Conservation (phyloP, 2,888 invertebrate species). For the Kryphioiulus occultus region DNA sequence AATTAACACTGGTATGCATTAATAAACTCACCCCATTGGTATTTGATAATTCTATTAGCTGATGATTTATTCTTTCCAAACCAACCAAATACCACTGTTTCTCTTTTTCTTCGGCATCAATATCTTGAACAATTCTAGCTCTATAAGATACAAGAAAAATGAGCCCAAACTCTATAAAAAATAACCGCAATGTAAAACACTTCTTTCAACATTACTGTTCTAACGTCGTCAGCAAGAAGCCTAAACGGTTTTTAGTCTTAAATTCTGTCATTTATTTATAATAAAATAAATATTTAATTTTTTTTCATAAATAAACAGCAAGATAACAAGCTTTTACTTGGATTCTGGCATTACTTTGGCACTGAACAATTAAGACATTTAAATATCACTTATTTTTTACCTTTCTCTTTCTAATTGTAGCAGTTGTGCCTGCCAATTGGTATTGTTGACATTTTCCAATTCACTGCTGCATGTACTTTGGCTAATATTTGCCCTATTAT, state of each 20-base stretch:
- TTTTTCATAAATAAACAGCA: too few species aligned
- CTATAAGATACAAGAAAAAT: neutral
- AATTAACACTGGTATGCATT: neutral
- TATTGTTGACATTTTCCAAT: neutral
- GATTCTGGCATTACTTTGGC: too few species aligned
- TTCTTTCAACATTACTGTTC: too few species aligned
- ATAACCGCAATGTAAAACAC: too few species aligned
- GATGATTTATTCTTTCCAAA: constrained; percentile 50
- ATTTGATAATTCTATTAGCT: constrained; percentile 42
- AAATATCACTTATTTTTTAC: too few species aligned
- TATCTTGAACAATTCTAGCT: constrained; percentile 51
- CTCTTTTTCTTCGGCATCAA: constrained; percentile 53
- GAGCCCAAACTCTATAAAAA: too few species aligned
- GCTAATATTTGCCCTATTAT: constrained; percentile 29
- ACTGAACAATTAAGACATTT: too few species aligned
- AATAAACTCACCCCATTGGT: constrained; percentile 44
- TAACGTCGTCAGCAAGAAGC: too few species aligned
- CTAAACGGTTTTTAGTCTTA: too few species aligned
- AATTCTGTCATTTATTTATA: too few species aligned
- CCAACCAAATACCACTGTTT: constrained; percentile 50
- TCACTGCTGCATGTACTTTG: constrained; percentile 42
- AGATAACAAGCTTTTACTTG: too few species aligned
- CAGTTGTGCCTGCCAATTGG: constrained; percentile 33
- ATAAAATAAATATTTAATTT: too few species aligned
- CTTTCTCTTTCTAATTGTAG: constrained; percentile 50